Evolutionary conservation across 2,113 vertebrate species (phyloP).

Genomic region (Anguilla rostrata): DNA sequence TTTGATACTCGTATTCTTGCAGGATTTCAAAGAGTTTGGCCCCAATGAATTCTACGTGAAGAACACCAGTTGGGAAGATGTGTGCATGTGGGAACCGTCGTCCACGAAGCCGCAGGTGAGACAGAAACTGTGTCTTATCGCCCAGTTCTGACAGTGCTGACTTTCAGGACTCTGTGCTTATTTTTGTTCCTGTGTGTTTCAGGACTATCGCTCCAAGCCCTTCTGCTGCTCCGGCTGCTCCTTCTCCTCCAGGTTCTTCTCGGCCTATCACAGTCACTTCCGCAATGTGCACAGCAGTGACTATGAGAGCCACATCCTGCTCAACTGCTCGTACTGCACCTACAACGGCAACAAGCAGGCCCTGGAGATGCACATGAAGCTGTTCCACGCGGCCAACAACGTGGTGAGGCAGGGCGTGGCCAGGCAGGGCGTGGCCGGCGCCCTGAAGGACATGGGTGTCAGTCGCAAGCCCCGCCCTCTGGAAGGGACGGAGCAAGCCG

Average conservation of each 20-base stretch:
- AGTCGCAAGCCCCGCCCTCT: conserved; percentile 80
- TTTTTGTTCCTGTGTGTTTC: not conserved
- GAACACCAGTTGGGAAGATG: conserved; percentile 86
- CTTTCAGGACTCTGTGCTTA: not conserved
- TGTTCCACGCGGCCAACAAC: conserved; percentile 89
- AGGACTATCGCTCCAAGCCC: conserved; percentile 96
- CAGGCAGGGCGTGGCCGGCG: conserved; percentile 34
- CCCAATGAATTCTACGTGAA: conserved; percentile 93
- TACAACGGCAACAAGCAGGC: conserved; percentile 94
- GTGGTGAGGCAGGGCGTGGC: conserved; percentile 68
- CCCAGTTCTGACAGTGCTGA: not conserved
- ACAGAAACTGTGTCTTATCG: not conserved
- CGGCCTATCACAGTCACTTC: conserved; percentile 99
- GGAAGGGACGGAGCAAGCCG: conserved; percentile 85
- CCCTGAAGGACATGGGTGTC: conserved; percentile 52
- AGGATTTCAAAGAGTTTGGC: conserved; percentile 97
- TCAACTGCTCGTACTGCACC: conserved; percentile 95
- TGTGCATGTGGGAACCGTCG: conserved; percentile 92
- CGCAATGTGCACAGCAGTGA: conserved; percentile 94
- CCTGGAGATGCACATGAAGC: conserved; percentile 95
- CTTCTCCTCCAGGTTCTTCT: conserved; percentile 98
- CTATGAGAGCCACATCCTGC: conserved; percentile 90
- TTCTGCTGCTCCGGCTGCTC: conserved; percentile 97
- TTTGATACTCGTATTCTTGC: conserved; percentile 23
- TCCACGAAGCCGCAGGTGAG: conserved; percentile 93